Evolutionary conservation across 2,113 vertebrate genomes (phyloP), one percentile per base, ranked within the genome.

Genomic region (Anser brachyrhynchus): DNA sequence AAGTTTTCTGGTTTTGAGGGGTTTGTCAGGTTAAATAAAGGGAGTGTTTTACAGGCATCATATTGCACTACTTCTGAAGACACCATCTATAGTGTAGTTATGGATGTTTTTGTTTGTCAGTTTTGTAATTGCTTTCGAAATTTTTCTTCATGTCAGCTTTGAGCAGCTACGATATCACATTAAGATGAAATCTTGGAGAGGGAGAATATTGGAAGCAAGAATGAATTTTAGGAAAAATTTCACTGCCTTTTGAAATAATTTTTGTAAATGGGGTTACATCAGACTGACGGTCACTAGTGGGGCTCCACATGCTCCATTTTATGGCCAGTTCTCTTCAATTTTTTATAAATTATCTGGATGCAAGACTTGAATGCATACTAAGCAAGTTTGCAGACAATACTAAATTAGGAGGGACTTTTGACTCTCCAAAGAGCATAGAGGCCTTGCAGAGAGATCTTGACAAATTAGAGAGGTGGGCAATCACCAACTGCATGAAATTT

Each of bases 1-100:
- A 89, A 81, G 52, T 66, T 87, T 92, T 78, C 66, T 87, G 71
- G 6, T 43, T 75, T 84, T 75, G 23, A 66, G 39, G 26, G 14
- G 18, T 87, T 91, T 84, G n/a, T 91, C 66, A 79, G 39, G 76
- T 78, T 94, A 81, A 83, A 66, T 83, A 73, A 37, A 91, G n/a
- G 13, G 35, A 71, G 4, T 64, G 55, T 37, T 94, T 93, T 93
- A 89, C 54, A 87, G 57, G n/a, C 18, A 0, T 78, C 62, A 10
- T 19, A 41, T 41, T 71, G 29, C 22, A 19, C 62, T 75, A 4
- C 22, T 77, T 87, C 78, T 80, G 85, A 91, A 79, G 25, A 85
- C 25, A 29, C 8, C 19, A 2, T 64, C 62, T 10, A 3, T 64
- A 35, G 8, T 64, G 23, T 29, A 41, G 25, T 28, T 44, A 20